phyloP scores from a whole-genome alignment of 2,113 vertebrate genomes.

The Poeciliopsis prolifica region DNA sequence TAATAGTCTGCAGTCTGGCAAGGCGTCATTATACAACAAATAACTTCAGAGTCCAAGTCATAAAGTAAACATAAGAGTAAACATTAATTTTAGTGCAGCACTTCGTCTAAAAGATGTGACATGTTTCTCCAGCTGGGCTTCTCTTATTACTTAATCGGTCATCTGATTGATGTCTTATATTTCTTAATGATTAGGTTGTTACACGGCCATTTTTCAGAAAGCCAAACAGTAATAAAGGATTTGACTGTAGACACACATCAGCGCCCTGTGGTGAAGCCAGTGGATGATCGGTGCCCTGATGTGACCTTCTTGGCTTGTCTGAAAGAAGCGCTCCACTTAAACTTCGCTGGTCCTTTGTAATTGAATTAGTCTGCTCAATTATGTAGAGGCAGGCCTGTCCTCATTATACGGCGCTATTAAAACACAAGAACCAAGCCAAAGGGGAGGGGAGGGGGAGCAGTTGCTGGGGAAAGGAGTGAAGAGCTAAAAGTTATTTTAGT shows the following conservation, averaged over 20 bases:
- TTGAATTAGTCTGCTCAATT: slow-evolving; percentile 77
- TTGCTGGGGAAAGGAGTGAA: slow-evolving; percentile 5
- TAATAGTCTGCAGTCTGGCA: neutral
- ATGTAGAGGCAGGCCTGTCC: slow-evolving; percentile 69
- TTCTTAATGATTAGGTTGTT: slow-evolving; percentile 25
- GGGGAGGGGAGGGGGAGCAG: slow-evolving; percentile 26
- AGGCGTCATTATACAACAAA: neutral
- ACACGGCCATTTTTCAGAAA: slow-evolving; percentile 26
- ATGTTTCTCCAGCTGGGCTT: slow-evolving; percentile 8
- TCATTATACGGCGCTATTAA: slow-evolving; percentile 71
- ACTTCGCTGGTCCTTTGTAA: slow-evolving; percentile 75
- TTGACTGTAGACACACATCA: slow-evolving; percentile 14
- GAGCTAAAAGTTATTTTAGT: slow-evolving; percentile 40
- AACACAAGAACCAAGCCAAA: slow-evolving; percentile 42
- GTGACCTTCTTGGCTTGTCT: slow-evolving; percentile 60
- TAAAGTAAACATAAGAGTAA: slow-evolving; percentile 5
- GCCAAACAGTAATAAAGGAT: slow-evolving; percentile 8
- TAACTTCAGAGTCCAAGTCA: neutral
- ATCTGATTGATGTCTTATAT: slow-evolving; percentile 33
- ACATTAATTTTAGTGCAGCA: slow-evolving; percentile 2
- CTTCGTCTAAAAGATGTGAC: slow-evolving; percentile 23
- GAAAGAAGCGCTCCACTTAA: slow-evolving; percentile 74
- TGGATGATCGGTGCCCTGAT: slow-evolving; percentile 45
- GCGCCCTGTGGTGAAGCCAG: neutral
- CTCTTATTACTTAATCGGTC: slow-evolving; percentile 19